These are phyloP conservation scores for Myoxocephalus aenaeus DNA, from an alignment of 2,797 vertebrate genomes.

Conservation along the genomic window DNA sequence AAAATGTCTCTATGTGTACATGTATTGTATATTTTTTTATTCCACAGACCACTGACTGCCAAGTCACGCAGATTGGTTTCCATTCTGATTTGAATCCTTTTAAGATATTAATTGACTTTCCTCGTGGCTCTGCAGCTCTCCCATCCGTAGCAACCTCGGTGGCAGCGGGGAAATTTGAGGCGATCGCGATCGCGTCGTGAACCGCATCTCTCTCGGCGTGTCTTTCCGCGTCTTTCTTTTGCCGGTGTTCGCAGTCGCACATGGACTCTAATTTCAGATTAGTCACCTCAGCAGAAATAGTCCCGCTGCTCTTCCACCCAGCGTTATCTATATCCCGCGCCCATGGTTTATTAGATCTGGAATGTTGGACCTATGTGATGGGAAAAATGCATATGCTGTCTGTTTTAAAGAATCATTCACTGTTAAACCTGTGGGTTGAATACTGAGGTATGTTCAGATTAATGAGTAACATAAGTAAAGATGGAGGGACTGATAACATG, in stretches of 20 bases:
- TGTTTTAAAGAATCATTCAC: too few relatives aligned
- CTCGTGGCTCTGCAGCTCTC: not conserved
- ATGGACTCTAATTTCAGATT: not conserved
- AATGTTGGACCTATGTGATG: conserved; percentile 7
- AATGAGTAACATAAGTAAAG: too few relatives aligned
- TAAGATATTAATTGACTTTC: not conserved
- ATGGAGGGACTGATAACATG: too few relatives aligned
- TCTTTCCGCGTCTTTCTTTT: not conserved
- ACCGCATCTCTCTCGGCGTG: too few relatives aligned
- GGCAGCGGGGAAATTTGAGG: not conserved
- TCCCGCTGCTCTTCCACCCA: not conserved
- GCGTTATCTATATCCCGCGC: not conserved
- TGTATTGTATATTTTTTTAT: too few relatives aligned
- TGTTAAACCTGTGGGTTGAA: too few relatives aligned
- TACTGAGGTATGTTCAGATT: too few relatives aligned
- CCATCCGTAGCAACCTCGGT: not conserved
- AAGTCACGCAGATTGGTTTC: too few relatives aligned
- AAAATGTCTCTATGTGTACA: too few relatives aligned
- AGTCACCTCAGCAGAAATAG: not conserved
- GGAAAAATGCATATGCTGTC: too few relatives aligned
- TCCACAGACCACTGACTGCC: too few relatives aligned
- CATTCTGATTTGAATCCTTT: too few relatives aligned
- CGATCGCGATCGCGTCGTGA: not conserved
- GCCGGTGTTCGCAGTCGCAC: not conserved
- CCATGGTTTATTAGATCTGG: conserved; percentile 2